phyloP scores from a whole-genome alignment of 1,140 invertebrate species.

The Zaprionus tsacasi region DNA sequence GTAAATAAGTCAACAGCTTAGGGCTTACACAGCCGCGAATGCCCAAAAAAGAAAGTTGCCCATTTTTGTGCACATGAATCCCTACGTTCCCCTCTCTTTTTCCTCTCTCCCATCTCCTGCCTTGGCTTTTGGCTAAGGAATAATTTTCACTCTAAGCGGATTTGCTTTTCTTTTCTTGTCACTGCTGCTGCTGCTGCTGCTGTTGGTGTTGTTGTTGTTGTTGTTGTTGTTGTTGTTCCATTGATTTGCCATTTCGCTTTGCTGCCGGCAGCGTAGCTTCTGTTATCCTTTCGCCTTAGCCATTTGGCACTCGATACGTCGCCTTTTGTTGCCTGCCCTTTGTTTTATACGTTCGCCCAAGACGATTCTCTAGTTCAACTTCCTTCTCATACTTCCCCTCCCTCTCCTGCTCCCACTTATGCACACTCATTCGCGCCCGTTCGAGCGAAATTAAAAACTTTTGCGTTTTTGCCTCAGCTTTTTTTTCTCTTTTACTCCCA shows the following conservation, averaged over 20 bases:
- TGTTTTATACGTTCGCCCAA: conserved; percentile 74
- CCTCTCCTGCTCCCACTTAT: conserved; percentile 51
- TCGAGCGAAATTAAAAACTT: conserved; percentile 72
- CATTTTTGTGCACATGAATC: conserved; percentile 42
- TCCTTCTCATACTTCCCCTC: conserved; percentile 3
- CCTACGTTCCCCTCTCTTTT: too few relatives aligned
- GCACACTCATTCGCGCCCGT: conserved; percentile 77
- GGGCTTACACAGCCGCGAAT: conserved; percentile 72
- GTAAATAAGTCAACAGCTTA: conserved; percentile 76
- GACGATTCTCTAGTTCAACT: conserved; percentile 58
- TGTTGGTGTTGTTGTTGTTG: conserved; percentile 10
- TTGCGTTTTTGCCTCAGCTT: conserved; percentile 35
- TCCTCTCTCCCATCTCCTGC: conserved; percentile 1
- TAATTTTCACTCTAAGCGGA: conserved; percentile 84
- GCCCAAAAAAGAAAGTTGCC: conserved; percentile 29
- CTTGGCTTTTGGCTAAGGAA: conserved; percentile 58
- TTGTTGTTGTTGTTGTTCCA: conserved; percentile 38
- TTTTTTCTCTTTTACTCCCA: conserved; percentile 19
- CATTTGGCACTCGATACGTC: conserved; percentile 64
- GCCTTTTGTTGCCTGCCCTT: conserved; percentile 68
- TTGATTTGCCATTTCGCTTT: conserved; percentile 80
- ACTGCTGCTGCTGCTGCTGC: conserved; percentile 31
- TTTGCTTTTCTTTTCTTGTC: conserved; percentile 64
- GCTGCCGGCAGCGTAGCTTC: conserved; percentile 63
- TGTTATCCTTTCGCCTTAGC: conserved; percentile 67